Base-by-base conservation (phyloP, 2,888 invertebrate species). In the Diogma glabrata region DNA sequence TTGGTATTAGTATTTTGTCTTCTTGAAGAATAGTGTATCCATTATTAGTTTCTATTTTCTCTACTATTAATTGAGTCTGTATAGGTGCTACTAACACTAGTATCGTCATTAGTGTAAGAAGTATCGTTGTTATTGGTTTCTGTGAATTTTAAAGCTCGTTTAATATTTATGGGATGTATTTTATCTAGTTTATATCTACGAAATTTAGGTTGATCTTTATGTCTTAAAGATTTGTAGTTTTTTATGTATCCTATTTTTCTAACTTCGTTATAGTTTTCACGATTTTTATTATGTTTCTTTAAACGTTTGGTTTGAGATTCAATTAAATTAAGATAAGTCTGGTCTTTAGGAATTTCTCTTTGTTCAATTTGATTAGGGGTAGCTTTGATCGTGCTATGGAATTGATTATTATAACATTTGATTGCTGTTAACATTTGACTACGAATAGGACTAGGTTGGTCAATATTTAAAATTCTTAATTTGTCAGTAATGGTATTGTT, bases 401-500 rank as follows among this genome's bases (percentile, higher is more conserved):
- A 28, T 28, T 28, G 28, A 28, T 28, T 28, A 28, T 28, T 28
- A 28, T 28, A 28, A 28, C 28, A 12, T 28, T 28, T n/a, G n/a
- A n/a, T n/a, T n/a, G n/a, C n/a, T n/a, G n/a, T n/a, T n/a, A n/a
- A n/a, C n/a, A n/a, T n/a, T 3, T 28, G 28, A 28, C 9, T 28
- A 12, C 28, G 9, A 3, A 28, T 28, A 12, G 28, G 28, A n/a
- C n/a, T 28, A 12, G n/a, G n/a, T 3, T 28, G 28, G 7, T 20
- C 22, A 7, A 20, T 12, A n/a, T 7, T 14, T 36, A 49, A 20
- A 9, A 38, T 20, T 49, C 49, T 33, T 14, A 49, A 22, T 22
- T 49, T 49, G 17, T 49, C 49, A 6, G 20, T 33, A 8, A 49
- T 3, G 28, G 49, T 49, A n/a, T 49, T 28, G n/a, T n/a, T n/a